Conservation (phyloP, 2,888 invertebrate species). For the Plebejus melissa region DNA sequence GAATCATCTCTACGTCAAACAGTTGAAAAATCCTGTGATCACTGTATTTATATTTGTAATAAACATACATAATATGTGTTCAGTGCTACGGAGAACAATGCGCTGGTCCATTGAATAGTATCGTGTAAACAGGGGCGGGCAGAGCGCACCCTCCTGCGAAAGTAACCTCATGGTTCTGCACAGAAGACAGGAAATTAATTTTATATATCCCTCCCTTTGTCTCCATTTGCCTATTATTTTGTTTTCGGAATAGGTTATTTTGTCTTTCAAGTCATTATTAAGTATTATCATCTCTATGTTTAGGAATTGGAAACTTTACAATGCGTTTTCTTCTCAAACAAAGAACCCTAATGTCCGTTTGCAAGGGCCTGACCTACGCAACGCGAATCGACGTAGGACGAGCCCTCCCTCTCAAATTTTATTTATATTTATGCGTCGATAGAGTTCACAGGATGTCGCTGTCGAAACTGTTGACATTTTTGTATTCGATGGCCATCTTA, state of each 20-base stretch:
- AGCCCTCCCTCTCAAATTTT: constrained; percentile 34
- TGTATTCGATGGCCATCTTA: neutral
- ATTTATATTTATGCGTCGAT: constrained; percentile 35
- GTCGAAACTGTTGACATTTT: neutral
- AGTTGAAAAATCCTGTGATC: constrained; percentile 20
- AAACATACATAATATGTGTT: constrained; percentile 41
- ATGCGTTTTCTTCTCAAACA: neutral
- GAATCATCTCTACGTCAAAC: constrained; percentile 16
- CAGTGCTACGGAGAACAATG: constrained; percentile 54
- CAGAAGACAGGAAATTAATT: constrained; percentile 19
- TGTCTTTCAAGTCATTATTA: neutral
- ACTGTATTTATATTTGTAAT: constrained; percentile 22
- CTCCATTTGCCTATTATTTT: neutral
- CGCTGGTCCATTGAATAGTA: constrained; percentile 63
- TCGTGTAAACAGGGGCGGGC: constrained; percentile 67
- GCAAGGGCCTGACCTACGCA: constrained; percentile 41
- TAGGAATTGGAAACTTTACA: neutral
- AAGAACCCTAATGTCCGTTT: constrained; percentile 25
- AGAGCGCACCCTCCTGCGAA: constrained; percentile 55
- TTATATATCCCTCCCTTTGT: constrained; percentile 13
- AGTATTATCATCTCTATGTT: neutral
- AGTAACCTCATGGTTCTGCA: constrained; percentile 46
- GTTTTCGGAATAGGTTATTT: neutral
- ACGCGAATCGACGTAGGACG: constrained; percentile 36
- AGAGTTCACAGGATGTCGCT: constrained; percentile 25